These are phyloP conservation scores for Upupa epops DNA, from an alignment of 2,113 vertebrate species.

Conservation along the genomic window DNA sequence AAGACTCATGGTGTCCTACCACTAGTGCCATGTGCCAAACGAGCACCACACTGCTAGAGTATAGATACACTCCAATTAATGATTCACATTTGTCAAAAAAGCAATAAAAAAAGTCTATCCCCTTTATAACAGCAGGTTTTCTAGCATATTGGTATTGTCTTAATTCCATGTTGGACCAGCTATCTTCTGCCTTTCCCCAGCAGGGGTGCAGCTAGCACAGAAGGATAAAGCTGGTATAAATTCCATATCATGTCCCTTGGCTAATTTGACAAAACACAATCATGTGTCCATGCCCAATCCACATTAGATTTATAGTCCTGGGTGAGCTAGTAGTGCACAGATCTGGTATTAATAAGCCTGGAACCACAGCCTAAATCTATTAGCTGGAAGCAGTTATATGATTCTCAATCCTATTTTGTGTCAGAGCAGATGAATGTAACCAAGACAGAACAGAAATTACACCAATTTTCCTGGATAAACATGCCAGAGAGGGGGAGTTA, in stretches of 20 bases:
- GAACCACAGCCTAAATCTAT: slow-evolving; percentile 63
- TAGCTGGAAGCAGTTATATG: slow-evolving; percentile 59
- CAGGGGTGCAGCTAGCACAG: slow-evolving; percentile 49
- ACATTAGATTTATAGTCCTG: slow-evolving; percentile 62
- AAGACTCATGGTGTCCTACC: background rate
- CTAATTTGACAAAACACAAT: slow-evolving; percentile 71
- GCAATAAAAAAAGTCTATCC: background rate
- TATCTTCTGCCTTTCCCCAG: slow-evolving; percentile 42
- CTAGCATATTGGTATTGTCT: background rate
- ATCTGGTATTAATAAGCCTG: slow-evolving; percentile 64
- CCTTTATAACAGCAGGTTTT: slow-evolving; percentile 2
- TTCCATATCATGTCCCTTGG: slow-evolving; percentile 59
- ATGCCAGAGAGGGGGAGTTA: no score
- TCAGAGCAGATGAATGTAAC: slow-evolving; percentile 52
- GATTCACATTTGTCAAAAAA: slow-evolving; percentile 19
- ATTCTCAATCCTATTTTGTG: slow-evolving; percentile 66
- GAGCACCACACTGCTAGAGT: background rate
- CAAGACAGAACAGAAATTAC: slow-evolving; percentile 10
- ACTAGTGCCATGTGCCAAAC: background rate
- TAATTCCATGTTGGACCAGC: slow-evolving; percentile 2
- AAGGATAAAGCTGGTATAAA: slow-evolving; percentile 61
- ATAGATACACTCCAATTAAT: background rate
- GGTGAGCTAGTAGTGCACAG: slow-evolving; percentile 50
- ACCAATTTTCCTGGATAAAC: background rate
- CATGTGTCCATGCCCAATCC: slow-evolving; percentile 67